Evolutionary conservation across 2,113 vertebrate species (phyloP), one percentile per base, ranked within the genome.

Genomic region (Peromyscus polionotus): DNA sequence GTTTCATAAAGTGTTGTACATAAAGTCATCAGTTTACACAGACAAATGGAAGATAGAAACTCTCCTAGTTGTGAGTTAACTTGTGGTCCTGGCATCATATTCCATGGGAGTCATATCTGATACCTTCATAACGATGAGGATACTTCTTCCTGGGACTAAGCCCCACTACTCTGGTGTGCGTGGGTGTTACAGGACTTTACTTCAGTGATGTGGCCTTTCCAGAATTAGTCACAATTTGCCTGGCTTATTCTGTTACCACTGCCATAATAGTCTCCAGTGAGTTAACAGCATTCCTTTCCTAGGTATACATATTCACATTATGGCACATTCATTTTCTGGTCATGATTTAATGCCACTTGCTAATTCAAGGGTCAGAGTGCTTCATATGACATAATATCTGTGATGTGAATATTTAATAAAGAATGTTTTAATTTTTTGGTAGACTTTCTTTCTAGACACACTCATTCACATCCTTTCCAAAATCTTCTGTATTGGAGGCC

Each of bases 401-500:
- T 59, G 14, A 28, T 48, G 9, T 90, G 20, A 91, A 45, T 93
- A 85, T 63, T 90, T 45, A 93, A 48, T 95, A 93, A 92, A 87
- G 81, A 72, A 59, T 22, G 12, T 61, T 73, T 93, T 59, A 2
- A 76, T 59, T 93, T 31, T 95, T 95, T 96, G 24, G 94, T 80
- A 94, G 24, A 24, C 3, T 92, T 33, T 12, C n/a, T n/a, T 96
- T 95, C 33, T 92, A 85, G 31, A 59, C 7, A 95, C 16, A 83
- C 95, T 95, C 7, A 80, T 0, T 80, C 4, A 88, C 12, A 75
- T 4, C 24, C 26, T 22, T 96, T 76, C 16, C 17, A 79, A 65
- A 9, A n/a, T 91, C 24, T 86, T 22, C 31, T 91, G 0, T 76
- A 81, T 45, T 31, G 28, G 88, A 83, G 39, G 24, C 67, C 42